phyloP scores from a whole-genome alignment of 2,888 invertebrate species.

The Lithophane semibrunnea region DNA sequence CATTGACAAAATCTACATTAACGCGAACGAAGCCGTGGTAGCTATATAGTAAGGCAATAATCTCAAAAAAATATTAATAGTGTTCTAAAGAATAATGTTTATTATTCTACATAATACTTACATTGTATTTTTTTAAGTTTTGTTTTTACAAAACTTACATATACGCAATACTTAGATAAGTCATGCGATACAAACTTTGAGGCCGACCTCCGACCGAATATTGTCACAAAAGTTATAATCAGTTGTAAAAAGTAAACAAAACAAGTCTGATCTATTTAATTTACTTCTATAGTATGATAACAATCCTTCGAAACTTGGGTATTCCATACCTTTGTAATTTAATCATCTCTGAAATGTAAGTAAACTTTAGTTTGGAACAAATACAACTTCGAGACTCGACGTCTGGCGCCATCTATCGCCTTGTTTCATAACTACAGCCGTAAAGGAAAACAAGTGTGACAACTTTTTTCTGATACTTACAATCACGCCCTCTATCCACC shows the following conservation, averaged over 20 bases:
- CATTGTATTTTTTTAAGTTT: too few species aligned
- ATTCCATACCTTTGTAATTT: not conserved
- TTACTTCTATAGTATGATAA: not conserved
- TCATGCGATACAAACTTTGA: not conserved
- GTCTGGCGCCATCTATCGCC: constrained; percentile 44
- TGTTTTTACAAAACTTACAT: too few species aligned
- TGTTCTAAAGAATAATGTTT: constrained; percentile 17
- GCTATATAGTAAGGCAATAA: too few species aligned
- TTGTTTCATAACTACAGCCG: not conserved
- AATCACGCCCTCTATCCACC: constrained; percentile 21
- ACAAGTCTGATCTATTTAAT: not conserved
- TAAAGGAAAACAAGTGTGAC: not conserved
- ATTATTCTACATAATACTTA: constrained; percentile 6
- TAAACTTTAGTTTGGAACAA: constrained; percentile 33
- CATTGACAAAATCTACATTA: too few species aligned
- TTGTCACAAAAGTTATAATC: not conserved
- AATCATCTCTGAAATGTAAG: not conserved
- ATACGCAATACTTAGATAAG: too few species aligned
- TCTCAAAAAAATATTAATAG: constrained; percentile 13
- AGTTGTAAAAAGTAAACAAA: not conserved
- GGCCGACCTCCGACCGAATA: too few species aligned
- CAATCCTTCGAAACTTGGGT: not conserved
- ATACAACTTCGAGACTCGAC: not conserved
- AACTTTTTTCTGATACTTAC: not conserved
- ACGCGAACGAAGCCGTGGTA: too few species aligned